phyloP scores from a whole-genome alignment of 2,888 invertebrate species.

The Pseudoips prasinana region DNA sequence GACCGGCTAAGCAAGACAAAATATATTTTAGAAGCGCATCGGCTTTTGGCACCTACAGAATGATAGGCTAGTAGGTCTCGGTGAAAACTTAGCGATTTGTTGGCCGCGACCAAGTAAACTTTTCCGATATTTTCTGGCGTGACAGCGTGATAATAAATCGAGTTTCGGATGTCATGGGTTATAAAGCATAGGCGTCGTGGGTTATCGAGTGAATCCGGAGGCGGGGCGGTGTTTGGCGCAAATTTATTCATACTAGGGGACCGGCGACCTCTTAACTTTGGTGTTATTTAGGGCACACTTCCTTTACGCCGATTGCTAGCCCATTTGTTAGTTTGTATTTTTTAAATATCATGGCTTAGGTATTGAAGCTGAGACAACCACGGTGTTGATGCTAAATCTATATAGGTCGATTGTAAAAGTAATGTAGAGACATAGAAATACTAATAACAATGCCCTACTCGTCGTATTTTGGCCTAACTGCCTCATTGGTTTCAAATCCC shows the following conservation, averaged over 20 bases:
- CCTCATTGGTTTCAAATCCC: no score
- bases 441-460: no score
- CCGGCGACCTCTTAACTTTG: slow-evolving; percentile 64
- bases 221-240: slow-evolving; percentile 50
- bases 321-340: slow-evolving; percentile 40
- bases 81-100: no score
- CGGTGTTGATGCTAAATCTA: no score
- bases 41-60: no score
- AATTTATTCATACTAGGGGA: slow-evolving; percentile 76
- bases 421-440: no score
- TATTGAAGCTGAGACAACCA: no score
- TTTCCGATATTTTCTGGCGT: slow-evolving; percentile 49
- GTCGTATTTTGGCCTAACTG: no score
- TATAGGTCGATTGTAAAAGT: no score
- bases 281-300: slow-evolving; percentile 76
- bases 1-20: no score
- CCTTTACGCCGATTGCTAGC: slow-evolving; percentile 41
- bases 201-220: slow-evolving; percentile 77
- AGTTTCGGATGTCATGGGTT: slow-evolving; percentile 78
- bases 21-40: no score
- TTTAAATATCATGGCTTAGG: slow-evolving; percentile 21
- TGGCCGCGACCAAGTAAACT: slow-evolving; percentile 22
- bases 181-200: slow-evolving; percentile 79
- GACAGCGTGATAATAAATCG: slow-evolving; percentile 74
- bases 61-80: no score